phyloP scores from a whole-genome alignment of 2,797 vertebrate species.

The Propithecus deckenii region DNA sequence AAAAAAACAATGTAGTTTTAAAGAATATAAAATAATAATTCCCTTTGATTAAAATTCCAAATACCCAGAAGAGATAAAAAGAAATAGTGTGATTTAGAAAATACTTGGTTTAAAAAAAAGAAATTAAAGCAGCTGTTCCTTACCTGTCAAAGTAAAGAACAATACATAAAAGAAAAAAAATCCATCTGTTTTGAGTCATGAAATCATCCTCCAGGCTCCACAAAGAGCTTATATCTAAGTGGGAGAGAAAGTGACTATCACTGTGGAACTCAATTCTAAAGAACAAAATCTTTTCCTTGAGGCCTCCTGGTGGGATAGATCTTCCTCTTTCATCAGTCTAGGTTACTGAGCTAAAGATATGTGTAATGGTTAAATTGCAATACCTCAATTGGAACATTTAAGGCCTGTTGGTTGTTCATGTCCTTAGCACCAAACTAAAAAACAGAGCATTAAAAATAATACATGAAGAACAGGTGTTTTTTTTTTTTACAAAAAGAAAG shows the following conservation, averaged over 20 bases:
- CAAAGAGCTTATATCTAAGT: conserved; percentile 31
- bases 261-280: conserved; percentile 53
- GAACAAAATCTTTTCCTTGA: conserved; percentile 12
- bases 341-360: conserved; percentile 29
- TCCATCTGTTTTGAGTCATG: conserved; percentile 30
- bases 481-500: not conserved
- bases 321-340: conserved; percentile 14
- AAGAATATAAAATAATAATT: not conserved
- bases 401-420: not conserved
- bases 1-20: conserved; percentile 36
- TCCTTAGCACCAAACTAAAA: not conserved
- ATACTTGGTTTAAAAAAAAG: not conserved
- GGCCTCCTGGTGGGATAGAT: not conserved
- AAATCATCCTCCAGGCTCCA: conserved; percentile 48
- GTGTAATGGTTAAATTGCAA: conserved; percentile 21
- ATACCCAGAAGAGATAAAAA: not conserved
- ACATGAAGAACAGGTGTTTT: not conserved
- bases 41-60: not conserved
- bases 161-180: not conserved
- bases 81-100: conserved; percentile 25
- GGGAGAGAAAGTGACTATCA: conserved; percentile 44
- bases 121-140: conserved; percentile 45
- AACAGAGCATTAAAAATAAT: conserved; percentile 24
- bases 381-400: conserved; percentile 5
- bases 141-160: conserved; percentile 53